Conservation (phyloP, 2,888 invertebrate species). For the Dascillus cervinus region DNA sequence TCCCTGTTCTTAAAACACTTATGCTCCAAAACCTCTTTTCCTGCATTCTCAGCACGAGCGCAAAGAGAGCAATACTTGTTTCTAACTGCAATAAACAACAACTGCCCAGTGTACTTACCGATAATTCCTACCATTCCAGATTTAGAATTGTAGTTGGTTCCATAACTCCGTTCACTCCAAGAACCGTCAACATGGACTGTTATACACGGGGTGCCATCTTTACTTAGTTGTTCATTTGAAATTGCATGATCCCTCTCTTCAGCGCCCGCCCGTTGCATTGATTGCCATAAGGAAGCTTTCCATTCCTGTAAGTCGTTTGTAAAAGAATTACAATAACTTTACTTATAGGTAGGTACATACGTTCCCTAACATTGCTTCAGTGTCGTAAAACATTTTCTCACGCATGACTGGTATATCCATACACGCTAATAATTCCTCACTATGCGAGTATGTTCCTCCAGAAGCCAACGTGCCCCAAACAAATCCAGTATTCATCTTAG, state of each 20-base stretch:
- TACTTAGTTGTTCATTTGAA: conserved; percentile 8
- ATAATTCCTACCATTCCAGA: conserved; percentile 19
- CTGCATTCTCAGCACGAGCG: conserved; percentile 6
- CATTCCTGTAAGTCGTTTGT: too few species aligned
- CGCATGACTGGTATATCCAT: too few species aligned
- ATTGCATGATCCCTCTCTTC: conserved; percentile 13
- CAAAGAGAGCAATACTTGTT: background rate
- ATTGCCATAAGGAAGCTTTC: too few species aligned
- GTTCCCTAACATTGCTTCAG: too few species aligned
- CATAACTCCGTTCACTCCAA: conserved; percentile 19
- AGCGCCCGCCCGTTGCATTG: too few species aligned
- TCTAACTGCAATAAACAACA: conserved; percentile 15
- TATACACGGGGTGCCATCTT: conserved; percentile 17
- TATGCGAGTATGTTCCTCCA: too few species aligned
- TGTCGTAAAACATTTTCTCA: too few species aligned
- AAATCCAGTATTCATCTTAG: too few species aligned
- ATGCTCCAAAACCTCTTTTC: conserved; percentile 6
- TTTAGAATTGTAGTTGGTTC: conserved; percentile 15
- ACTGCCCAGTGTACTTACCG: conserved; percentile 12
- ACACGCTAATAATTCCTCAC: too few species aligned
- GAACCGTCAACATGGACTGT: conserved; percentile 21
- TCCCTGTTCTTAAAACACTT: conserved; percentile 16
- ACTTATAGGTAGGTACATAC: too few species aligned
- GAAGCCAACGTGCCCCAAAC: too few species aligned
- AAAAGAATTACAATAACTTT: too few species aligned